Evolutionary conservation across 2,113 vertebrate genomes (phyloP).

Genomic region (Alaudala cheleensis): DNA sequence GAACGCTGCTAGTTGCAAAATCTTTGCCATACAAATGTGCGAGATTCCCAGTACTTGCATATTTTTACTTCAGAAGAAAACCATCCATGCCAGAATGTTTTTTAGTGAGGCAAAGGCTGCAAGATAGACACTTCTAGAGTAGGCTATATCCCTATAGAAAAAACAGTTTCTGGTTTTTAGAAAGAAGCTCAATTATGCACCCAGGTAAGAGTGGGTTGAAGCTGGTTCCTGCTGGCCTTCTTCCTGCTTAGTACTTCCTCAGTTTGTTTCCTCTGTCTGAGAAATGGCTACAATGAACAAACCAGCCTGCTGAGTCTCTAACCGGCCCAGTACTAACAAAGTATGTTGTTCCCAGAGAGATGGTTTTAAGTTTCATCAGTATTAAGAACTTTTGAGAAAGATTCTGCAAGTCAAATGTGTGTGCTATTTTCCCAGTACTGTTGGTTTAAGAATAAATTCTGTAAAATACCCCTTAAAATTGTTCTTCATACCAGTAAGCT

Average conservation of each 20-base stretch:
- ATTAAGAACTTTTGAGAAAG: neutral
- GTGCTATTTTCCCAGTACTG: neutral
- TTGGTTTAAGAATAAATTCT: slow-evolving; percentile 7
- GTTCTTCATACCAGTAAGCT: neutral
- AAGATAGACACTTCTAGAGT: neutral
- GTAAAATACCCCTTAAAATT: neutral
- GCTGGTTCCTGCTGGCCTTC: neutral
- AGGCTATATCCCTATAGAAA: neutral
- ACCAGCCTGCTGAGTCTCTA: neutral
- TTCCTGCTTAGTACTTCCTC: neutral
- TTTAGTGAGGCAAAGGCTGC: neutral
- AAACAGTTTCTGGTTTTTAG: neutral
- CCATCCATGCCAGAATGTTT: neutral
- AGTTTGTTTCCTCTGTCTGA: neutral
- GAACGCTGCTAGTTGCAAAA: neutral
- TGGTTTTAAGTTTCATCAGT: neutral
- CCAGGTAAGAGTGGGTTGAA: neutral
- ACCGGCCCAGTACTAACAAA: neutral
- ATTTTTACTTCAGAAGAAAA: neutral
- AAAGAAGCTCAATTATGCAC: neutral
- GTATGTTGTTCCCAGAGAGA: neutral
- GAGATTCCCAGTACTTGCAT: neutral
- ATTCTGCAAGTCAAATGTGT: neutral
- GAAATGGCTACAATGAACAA: neutral
- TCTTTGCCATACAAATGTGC: neutral